phyloP scores from a whole-genome alignment of 2,888 invertebrate genomes.

The Cephus sareptanus region DNA sequence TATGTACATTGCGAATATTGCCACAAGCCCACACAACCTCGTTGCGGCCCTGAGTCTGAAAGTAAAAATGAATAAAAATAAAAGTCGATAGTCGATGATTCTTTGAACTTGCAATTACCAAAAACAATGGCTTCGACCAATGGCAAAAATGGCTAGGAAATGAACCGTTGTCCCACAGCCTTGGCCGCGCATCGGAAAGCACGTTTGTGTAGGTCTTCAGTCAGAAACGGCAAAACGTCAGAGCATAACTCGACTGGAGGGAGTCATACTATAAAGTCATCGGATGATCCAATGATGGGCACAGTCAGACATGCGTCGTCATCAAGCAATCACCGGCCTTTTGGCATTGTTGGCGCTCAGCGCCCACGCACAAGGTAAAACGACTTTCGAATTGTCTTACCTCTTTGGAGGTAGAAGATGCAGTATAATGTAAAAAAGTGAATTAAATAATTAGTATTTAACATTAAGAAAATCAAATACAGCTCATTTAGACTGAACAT shows the following conservation, averaged over 20 bases:
- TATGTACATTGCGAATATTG: neutral
- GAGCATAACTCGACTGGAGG: constrained; percentile 19
- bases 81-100: neutral
- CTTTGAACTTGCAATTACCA: neutral
- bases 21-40: neutral
- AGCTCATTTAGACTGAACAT: neutral
- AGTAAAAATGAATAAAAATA: neutral
- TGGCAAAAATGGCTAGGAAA: neutral
- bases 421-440: neutral
- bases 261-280: constrained; percentile 45
- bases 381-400: neutral
- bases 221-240: constrained; percentile 8
- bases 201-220: neutral
- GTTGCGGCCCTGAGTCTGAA: neutral
- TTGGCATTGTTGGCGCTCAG: constrained; percentile 35
- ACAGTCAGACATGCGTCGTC: constrained; percentile 43
- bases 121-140: neutral
- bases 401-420: neutral
- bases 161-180: constrained; percentile 17
- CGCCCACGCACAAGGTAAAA: constrained; percentile 39
- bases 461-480: neutral
- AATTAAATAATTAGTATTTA: neutral
- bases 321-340: constrained; percentile 40
- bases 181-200: constrained; percentile 24
- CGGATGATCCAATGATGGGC: constrained; percentile 19